Evolutionary conservation across 2,888 invertebrate genomes (phyloP), one percentile per base, ranked within the genome.

Genomic region (Sussaba pulchella): DNA sequence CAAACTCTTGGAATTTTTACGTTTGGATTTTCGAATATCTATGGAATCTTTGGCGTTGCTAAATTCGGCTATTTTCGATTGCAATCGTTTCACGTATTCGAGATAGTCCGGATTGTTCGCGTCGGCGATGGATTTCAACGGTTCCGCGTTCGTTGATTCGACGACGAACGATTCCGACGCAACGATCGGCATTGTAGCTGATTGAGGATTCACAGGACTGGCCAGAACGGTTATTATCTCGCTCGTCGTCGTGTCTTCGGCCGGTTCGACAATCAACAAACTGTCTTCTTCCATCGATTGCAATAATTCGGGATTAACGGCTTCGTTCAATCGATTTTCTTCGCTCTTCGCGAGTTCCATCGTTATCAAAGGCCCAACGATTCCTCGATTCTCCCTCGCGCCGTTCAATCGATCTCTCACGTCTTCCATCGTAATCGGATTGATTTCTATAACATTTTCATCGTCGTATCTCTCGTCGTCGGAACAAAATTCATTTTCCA

Each of bases 11-110:
- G 93, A 86, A 81, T 93, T 93, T 83, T 93, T 93, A 84, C 94
- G 93, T 70, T 93, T 93, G 0, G 94, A 93, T 87, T 95, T 95
- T 78, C 95, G 92, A 0, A 95, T 92, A 87, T 95, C 95, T 73
- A 95, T 94, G 0, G 95, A 95, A 90, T 96, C 95, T 81, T 94
- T 93, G 0, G 94, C 95, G 85, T 95, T 95, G 80, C 95, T 94
- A 85, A 96, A 96, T 85, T 96, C 95, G 1, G 95, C 94, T 70
- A 95, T 94, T 89, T 95, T 94, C 19, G 95, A 95, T 87, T 95
- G 95, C 41, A 96, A 89, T 57, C 95, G 93, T 75, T 95, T 94
- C 31, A 95, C 95, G 85, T 95, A 95, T 78, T 95, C 95, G 82
- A 94, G 84, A 84, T 93, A 93, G 70, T 93, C 93, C 0, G 92